A percentile compares a stretch with the other conserved stretches of the same genome.
These are phyloP conservation scores for Anoplolepis gracilipes DNA, from an alignment of 1,140 invertebrate species.

Conservation along the genomic window DNA sequence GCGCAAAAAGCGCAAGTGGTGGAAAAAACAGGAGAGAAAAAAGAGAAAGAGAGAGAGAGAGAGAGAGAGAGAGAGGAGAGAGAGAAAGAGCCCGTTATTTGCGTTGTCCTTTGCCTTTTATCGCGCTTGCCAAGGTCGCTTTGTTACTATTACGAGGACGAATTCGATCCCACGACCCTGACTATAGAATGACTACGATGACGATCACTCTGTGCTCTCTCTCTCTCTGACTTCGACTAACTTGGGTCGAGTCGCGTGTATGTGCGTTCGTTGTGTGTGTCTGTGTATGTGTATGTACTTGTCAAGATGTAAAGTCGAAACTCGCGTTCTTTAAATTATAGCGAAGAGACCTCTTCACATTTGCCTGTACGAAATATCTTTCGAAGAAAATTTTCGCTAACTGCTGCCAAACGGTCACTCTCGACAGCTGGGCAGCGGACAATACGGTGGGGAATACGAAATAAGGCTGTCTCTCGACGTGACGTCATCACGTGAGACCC, in stretches of 20 bases:
- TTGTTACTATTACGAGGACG: background rate
- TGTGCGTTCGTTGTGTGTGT: background rate
- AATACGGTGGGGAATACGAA: constrained; percentile 27
- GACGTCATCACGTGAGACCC: constrained; percentile 28
- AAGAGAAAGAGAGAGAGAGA: no score
- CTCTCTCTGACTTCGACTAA: background rate
- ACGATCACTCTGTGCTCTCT: background rate
- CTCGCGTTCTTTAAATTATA: background rate
- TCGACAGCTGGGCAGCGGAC: constrained; percentile 40
- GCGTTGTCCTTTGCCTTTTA: constrained; percentile 37
- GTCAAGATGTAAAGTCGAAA: background rate
- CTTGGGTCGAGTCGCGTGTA: background rate
- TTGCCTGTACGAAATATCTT: background rate
- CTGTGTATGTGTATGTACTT: background rate
- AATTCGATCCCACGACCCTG: background rate
- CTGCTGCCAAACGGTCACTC: constrained; percentile 25
- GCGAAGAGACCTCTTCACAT: background rate
- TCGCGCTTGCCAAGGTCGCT: constrained; percentile 32
- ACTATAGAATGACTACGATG: background rate
- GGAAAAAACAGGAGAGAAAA: background rate
- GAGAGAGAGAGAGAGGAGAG: no score
- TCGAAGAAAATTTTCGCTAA: background rate
- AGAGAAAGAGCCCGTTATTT: constrained; percentile 27
- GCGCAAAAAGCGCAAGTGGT: background rate
- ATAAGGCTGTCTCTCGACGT: background rate